A percentile compares a stretch with the other conserved stretches of the same genome.
These are phyloP conservation scores for Dynastes hyllus DNA, from an alignment of 2,888 invertebrate species.

Conservation along the genomic window DNA sequence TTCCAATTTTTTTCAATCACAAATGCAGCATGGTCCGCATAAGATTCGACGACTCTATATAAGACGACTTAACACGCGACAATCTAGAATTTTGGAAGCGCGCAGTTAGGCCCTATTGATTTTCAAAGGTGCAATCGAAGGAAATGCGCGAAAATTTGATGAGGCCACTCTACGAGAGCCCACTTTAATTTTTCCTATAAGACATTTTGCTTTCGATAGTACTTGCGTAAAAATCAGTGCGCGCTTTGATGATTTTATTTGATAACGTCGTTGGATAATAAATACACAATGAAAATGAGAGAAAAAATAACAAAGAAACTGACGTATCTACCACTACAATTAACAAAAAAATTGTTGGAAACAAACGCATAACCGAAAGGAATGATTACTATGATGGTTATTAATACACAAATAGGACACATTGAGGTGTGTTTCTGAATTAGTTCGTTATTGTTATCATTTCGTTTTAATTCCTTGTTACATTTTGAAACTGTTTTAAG, in stretches of 20 bases:
- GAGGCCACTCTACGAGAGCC: constrained; percentile 55
- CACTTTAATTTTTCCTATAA: constrained; percentile 56
- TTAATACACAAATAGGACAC: constrained; percentile 49
- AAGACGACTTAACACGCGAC: constrained; percentile 28
- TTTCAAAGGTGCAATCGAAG: constrained; percentile 57
- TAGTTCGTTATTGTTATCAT: constrained; percentile 46
- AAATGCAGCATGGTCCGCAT: not conserved
- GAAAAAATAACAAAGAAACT: constrained; percentile 6
- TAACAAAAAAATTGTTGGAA: constrained; percentile 23
- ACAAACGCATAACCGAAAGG: constrained; percentile 36
- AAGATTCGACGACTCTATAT: not conserved
- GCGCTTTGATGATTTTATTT: constrained; percentile 55
- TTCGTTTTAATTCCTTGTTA: constrained; percentile 50
- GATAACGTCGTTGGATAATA: not conserved
- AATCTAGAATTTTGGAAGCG: constrained; percentile 60
- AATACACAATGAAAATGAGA: too few species aligned
- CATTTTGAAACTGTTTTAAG: constrained; percentile 56
- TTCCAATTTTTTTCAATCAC: constrained; percentile 2
- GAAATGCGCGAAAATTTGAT: constrained; percentile 49
- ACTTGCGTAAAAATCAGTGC: constrained; percentile 55
- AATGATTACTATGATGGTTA: constrained; percentile 59
- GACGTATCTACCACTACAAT: not conserved
- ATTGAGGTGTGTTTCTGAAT: constrained; percentile 30
- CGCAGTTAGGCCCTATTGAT: constrained; percentile 67
- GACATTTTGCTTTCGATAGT: constrained; percentile 46